These are phyloP conservation scores for Mungos mungo DNA, from an alignment of 2,113 vertebrate genomes.

Conservation along the genomic window DNA sequence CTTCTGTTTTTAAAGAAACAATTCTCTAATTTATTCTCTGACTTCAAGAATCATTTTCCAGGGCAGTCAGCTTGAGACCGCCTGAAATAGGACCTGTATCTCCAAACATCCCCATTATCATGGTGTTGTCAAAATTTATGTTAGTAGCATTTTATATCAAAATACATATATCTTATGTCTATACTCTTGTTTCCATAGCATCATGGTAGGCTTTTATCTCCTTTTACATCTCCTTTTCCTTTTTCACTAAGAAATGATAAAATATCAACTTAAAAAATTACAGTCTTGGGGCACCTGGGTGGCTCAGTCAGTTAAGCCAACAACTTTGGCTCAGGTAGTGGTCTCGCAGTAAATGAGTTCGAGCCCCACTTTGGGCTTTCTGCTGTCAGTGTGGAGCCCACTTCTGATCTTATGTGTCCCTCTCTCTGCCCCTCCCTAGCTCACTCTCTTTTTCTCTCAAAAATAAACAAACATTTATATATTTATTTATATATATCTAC, in stretches of 20 bases:
- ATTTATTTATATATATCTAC: too few species aligned
- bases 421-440: too few species aligned
- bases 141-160: not conserved
- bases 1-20: constrained; percentile 26
- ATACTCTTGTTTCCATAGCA: not conserved
- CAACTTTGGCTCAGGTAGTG: too few species aligned
- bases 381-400: too few species aligned
- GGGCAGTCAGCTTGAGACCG: not conserved
- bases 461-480: too few species aligned
- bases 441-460: too few species aligned
- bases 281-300: not conserved
- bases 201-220: not conserved
- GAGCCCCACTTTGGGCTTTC: too few species aligned
- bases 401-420: too few species aligned
- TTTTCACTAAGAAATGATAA: not conserved
- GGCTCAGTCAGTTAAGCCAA: too few species aligned
- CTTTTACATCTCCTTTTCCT: not conserved
- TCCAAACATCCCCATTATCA: not conserved
- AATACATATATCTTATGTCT: not conserved
- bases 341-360: too few species aligned
- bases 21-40: constrained; percentile 34
- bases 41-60: constrained; percentile 47
- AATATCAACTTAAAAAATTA: not conserved
- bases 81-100: not conserved
- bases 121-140: not conserved